Evolutionary conservation across 2,888 invertebrate genomes (phyloP).

Genomic region (Agrochola lota): DNA sequence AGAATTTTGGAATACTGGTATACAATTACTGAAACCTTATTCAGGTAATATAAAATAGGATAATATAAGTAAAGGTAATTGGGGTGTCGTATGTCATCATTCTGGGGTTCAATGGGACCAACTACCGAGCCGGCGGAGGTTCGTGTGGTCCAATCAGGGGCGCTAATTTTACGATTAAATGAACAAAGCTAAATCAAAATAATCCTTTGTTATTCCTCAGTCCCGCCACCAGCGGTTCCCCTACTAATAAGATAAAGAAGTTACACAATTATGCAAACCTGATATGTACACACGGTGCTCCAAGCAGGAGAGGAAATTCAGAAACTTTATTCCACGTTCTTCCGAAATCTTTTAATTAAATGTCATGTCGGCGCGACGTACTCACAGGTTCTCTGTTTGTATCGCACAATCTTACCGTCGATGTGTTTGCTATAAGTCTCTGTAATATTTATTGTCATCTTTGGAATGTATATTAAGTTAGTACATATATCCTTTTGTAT

Average conservation of each 20-base stretch:
- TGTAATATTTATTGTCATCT: neutral
- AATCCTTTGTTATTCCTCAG: neutral
- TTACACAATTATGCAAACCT: slow-evolving; percentile 14
- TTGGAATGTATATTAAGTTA: neutral
- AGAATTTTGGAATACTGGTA: no score
- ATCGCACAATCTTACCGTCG: neutral
- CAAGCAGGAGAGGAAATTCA: slow-evolving; percentile 49
- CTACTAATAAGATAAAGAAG: slow-evolving; percentile 20
- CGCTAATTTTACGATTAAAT: neutral
- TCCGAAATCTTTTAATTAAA: slow-evolving; percentile 68
- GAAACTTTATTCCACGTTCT: slow-evolving; percentile 64
- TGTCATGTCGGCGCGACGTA: slow-evolving; percentile 40
- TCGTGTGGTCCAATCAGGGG: no score
- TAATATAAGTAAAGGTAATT: no score
- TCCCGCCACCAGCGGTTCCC: neutral
- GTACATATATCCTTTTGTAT: neutral
- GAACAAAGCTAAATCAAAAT: neutral
- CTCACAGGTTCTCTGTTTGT: neutral
- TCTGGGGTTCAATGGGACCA: no score
- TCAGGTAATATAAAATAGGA: no score
- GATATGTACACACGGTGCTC: slow-evolving; percentile 1
- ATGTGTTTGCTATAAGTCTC: neutral
- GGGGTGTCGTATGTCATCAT: no score
- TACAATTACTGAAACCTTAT: no score
- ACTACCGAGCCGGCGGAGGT: no score